Evolutionary conservation across 2,113 vertebrate species (phyloP).

Genomic region (Seriola quinqueradiata): DNA sequence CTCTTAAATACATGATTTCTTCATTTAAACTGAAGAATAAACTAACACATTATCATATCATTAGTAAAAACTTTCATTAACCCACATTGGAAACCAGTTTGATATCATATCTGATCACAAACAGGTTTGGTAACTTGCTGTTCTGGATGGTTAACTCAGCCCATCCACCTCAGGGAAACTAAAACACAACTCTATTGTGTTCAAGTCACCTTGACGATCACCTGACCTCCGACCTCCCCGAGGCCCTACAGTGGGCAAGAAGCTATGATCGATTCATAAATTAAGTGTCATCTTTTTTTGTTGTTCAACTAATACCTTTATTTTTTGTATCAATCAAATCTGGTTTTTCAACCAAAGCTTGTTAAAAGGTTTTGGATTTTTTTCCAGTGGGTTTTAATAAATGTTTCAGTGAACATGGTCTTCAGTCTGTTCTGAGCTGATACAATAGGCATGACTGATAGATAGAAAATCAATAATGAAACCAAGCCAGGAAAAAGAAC

Average conservation of each 20-base stretch:
- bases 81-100: neutral
- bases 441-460: too few relatives aligned
- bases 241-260: constrained; percentile 21
- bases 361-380: too few relatives aligned
- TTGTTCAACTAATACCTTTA: neutral
- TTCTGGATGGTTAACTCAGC: neutral
- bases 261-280: neutral
- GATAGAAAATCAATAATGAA: too few relatives aligned
- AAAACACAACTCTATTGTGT: neutral
- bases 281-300: neutral
- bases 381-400: too few relatives aligned
- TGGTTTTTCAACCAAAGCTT: neutral
- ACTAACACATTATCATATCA: neutral
- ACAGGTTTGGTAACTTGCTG: too few relatives aligned
- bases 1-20: neutral
- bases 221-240: constrained; percentile 39
- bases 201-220: constrained; percentile 3
- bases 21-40: constrained; percentile 1
- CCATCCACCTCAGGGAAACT: neutral
- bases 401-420: too few relatives aligned
- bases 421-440: too few relatives aligned
- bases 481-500: too few relatives aligned
- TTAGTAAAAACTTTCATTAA: neutral
- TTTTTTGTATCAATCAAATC: neutral
- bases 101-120: neutral